Evolutionary conservation across 2,888 invertebrate genomes (phyloP).

Genomic region (Yponomeuta cagnagella): DNA sequence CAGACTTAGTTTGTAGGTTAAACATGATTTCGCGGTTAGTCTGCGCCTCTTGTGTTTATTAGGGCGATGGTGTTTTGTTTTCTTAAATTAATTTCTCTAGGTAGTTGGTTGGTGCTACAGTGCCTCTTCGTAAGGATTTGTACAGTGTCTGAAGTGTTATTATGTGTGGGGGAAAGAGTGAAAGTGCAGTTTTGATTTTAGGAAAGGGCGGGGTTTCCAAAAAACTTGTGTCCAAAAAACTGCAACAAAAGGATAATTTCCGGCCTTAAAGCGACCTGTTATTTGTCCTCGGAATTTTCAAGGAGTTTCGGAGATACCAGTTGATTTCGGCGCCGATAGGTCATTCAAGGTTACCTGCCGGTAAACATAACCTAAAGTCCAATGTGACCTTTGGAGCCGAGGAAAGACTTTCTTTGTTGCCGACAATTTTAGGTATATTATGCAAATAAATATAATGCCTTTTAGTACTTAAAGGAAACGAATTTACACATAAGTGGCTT

Average conservation of each 20-base stretch:
- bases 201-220: constrained; percentile 2
- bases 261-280: background rate
- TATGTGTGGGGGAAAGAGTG: background rate
- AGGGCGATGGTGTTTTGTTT: constrained; percentile 9
- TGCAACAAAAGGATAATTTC: background rate
- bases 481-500: background rate
- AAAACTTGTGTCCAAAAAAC: background rate
- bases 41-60: constrained; percentile 52
- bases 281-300: background rate
- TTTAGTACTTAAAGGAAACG: background rate
- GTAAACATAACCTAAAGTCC: constrained; percentile 59
- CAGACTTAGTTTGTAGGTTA: constrained; percentile 75
- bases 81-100: constrained; percentile 2
- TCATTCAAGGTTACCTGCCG: constrained; percentile 72
- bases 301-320: background rate
- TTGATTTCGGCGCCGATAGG: constrained; percentile 38
- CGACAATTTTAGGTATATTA: constrained; percentile 8
- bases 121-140: background rate
- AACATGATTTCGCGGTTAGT: constrained; percentile 67
- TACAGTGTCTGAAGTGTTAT: background rate
- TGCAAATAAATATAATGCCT: no score
- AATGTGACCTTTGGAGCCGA: constrained; percentile 51
- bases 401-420: constrained; percentile 19
- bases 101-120: background rate
- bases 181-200: background rate